Percentiles rank a stretch among this genome's conserved stretches.
phyloP scores from a whole-genome alignment of 2,797 vertebrate genomes.

The Sebastolobus alascanus region DNA sequence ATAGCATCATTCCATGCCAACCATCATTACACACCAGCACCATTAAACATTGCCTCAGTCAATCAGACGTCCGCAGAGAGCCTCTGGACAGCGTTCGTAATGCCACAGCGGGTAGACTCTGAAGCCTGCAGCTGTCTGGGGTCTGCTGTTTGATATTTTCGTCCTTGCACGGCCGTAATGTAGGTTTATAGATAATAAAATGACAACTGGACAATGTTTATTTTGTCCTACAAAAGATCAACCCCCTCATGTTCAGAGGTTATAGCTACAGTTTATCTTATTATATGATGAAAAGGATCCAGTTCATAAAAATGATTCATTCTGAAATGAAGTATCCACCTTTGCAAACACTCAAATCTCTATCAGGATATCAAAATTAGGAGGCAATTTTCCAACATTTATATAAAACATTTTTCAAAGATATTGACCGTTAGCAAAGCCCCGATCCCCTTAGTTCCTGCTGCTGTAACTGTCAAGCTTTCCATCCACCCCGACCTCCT shows the following conservation, averaged over 20 bases:
- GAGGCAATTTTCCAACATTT: background rate
- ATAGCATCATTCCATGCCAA: constrained; percentile 75
- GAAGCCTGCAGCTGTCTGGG: constrained; percentile 45
- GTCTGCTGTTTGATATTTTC: constrained; percentile 26
- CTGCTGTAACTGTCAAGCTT: background rate
- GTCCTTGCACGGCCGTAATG: constrained; percentile 28
- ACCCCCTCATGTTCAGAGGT: background rate
- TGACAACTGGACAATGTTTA: constrained; percentile 18
- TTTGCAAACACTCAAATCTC: background rate
- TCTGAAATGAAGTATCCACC: background rate
- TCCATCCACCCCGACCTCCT: too few species aligned
- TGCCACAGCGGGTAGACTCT: constrained; percentile 42
- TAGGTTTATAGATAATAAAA: constrained; percentile 26
- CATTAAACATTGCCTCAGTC: constrained; percentile 74
- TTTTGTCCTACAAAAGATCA: constrained; percentile 18
- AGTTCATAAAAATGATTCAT: background rate
- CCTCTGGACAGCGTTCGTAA: constrained; percentile 51
- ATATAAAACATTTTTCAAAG: background rate
- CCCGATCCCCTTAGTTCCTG: background rate
- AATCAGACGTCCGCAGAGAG: constrained; percentile 63
- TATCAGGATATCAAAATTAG: background rate
- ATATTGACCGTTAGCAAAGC: background rate
- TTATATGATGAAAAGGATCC: background rate
- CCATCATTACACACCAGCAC: constrained; percentile 69
- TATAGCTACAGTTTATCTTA: constrained; percentile 1